Base-by-base conservation (phyloP, 2,113 vertebrate genomes). In the Indri indri region DNA sequence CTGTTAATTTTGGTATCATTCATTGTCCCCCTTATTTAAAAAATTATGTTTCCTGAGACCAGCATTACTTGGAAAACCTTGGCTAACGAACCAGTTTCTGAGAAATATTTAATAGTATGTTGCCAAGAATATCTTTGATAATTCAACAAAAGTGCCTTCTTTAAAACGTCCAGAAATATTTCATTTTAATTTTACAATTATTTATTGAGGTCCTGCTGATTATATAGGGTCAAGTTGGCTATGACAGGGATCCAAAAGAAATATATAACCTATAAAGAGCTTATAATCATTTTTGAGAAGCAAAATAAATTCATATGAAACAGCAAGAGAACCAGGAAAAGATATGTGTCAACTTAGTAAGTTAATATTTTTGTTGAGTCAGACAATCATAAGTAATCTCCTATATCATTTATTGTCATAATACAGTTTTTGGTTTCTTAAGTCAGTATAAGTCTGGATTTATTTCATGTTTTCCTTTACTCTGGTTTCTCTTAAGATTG, bases 121-220 rank as follows among this genome's bases (percentile, higher is more conserved):
- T 93, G 61, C 93, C 89, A 88, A 94, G 59, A 93, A 76, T 32
- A 89, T 81, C 57, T 89, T 93, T 80, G 32, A 50, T 85, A 94
- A 82, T 96, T 71, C 61, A 94, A 66, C 57, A 94, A 85, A 85
- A 94, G 18, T 70, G 66, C 37, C 50, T 45, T 95, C 57, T 81
- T 88, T 86, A 54, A 61, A 63, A 92, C 74, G 32, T 45, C 25
- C 66, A 68, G 88, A 50, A 85, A 70, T 61, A 83, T 63, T 90
- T 95, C 59, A 93, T 83, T 96, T 93, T 52, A 96, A 82, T 91
- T 81, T 95, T 83, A 65, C 8, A 95, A 18, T 96, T 83, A 73
- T 81, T 83, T 86, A 76, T 94, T 92, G 40, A 93, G 81, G 77
- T 25, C 54, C 23, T 88, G n/a, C 40, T 90, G 59, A 59, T 66